phyloP scores from a whole-genome alignment of 2,888 invertebrate species.

The Diaprepes abbreviatus region DNA sequence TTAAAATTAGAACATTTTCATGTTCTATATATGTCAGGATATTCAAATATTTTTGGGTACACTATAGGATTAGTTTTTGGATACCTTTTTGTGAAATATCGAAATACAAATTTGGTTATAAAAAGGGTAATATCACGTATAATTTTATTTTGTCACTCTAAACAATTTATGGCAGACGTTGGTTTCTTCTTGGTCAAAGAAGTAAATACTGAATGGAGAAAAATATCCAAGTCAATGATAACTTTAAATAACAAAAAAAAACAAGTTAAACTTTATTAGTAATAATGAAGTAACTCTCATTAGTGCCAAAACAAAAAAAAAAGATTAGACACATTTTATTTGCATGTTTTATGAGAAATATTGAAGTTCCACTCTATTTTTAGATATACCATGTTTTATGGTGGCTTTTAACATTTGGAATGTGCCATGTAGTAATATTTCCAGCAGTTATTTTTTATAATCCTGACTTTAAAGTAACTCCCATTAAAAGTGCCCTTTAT shows the following conservation, averaged over 20 bases:
- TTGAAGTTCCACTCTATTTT: slow-evolving; percentile 36
- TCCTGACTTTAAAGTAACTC: slow-evolving; percentile 60
- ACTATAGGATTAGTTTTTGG: slow-evolving; percentile 56
- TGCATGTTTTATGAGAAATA: too few species aligned
- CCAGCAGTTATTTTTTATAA: slow-evolving; percentile 59
- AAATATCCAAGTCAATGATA: too few species aligned
- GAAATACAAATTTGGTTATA: slow-evolving; percentile 46
- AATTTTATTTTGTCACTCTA: neutral
- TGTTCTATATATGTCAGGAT: slow-evolving; percentile 53
- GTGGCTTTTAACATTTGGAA: slow-evolving; percentile 58
- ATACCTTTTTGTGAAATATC: slow-evolving; percentile 54
- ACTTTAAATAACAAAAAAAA: too few species aligned
- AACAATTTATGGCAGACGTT: too few species aligned
- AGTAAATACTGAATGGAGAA: too few species aligned
- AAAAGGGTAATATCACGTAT: slow-evolving; percentile 49
- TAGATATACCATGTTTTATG: slow-evolving; percentile 56
- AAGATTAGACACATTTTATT: too few species aligned
- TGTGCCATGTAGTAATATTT: slow-evolving; percentile 54
- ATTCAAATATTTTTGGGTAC: slow-evolving; percentile 57
- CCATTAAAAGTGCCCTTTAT: slow-evolving; percentile 65
- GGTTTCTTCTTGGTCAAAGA: too few species aligned
- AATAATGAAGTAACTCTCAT: too few species aligned
- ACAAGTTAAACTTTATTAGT: too few species aligned
- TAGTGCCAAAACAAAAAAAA: too few species aligned
- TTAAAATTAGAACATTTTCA: slow-evolving; percentile 54